A percentile compares a stretch with the other conserved stretches of the same genome.
Evolutionary conservation across 2,113 vertebrate species (phyloP).

Genomic region (Onychorhynchus coronatus): DNA sequence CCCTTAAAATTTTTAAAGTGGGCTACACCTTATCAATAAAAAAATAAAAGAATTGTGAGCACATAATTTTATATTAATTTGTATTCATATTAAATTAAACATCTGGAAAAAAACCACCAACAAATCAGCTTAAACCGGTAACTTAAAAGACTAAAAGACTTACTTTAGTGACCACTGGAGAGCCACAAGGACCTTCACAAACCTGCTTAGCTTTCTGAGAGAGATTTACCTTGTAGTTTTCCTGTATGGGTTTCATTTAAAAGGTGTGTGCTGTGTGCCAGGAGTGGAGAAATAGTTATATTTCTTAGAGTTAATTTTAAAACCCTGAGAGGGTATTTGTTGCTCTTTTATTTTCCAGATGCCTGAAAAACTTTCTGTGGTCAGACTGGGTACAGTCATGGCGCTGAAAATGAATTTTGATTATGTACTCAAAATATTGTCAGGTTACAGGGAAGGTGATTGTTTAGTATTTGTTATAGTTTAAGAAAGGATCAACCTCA

Average conservation of each 20-base stretch:
- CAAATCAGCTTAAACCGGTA: not conserved
- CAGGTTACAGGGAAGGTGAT: not conserved
- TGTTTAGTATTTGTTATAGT: conserved; percentile 8
- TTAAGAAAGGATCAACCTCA: not conserved
- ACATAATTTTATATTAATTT: not conserved
- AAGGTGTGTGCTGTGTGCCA: not conserved
- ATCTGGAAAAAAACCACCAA: not conserved
- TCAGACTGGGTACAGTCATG: not conserved
- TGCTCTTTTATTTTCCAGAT: not conserved
- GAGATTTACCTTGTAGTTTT: not conserved
- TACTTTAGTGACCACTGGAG: not conserved
- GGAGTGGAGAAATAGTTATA: not conserved
- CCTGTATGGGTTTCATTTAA: not conserved
- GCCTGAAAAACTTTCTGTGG: not conserved
- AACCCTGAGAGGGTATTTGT: not conserved
- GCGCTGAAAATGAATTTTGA: not conserved
- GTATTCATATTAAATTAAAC: not conserved
- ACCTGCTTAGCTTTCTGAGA: not conserved
- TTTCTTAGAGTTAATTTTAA: not conserved
- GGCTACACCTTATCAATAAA: not conserved
- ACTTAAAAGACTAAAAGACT: not conserved
- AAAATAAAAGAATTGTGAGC: not conserved
- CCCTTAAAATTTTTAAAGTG: not conserved
- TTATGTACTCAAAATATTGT: not conserved
- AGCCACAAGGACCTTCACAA: not conserved